Conservation (phyloP, 2,797 vertebrate genomes). For the Carcharodon carcharias region DNA sequence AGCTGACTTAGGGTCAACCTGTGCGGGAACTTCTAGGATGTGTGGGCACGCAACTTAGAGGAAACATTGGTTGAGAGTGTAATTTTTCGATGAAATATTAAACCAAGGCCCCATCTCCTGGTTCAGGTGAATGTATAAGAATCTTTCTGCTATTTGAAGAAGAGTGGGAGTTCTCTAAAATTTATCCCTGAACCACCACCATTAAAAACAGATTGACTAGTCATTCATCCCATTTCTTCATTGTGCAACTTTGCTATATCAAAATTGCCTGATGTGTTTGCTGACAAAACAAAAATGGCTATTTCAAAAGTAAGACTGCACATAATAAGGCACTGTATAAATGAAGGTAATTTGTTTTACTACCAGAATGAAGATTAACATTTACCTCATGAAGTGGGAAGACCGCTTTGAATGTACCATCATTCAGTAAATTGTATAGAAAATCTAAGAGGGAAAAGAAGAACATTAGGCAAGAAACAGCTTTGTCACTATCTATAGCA, state of each 20-base stretch:
- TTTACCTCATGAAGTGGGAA: constrained; percentile 35
- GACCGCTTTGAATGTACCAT: not conserved
- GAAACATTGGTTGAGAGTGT: not conserved
- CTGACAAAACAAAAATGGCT: not conserved
- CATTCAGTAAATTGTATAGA: not conserved
- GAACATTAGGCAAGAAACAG: not conserved
- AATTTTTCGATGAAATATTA: not conserved
- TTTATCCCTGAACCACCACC: not conserved
- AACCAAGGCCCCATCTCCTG: not conserved
- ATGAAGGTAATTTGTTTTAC: not conserved
- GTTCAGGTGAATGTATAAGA: not conserved
- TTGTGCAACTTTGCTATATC: not conserved
- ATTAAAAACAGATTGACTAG: not conserved
- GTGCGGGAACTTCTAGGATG: too few relatives aligned
- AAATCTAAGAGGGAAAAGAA: not conserved
- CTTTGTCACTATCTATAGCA: not conserved
- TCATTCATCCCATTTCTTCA: not conserved
- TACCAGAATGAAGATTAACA: not conserved
- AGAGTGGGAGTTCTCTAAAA: not conserved
- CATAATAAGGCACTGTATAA: not conserved
- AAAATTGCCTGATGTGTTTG: not conserved
- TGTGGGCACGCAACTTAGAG: too few relatives aligned
- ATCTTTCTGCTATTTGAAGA: not conserved
- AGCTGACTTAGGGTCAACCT: too few relatives aligned
- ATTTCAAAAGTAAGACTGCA: not conserved